phyloP scores from a whole-genome alignment of 2,113 vertebrate species.

The Pipa parva region DNA sequence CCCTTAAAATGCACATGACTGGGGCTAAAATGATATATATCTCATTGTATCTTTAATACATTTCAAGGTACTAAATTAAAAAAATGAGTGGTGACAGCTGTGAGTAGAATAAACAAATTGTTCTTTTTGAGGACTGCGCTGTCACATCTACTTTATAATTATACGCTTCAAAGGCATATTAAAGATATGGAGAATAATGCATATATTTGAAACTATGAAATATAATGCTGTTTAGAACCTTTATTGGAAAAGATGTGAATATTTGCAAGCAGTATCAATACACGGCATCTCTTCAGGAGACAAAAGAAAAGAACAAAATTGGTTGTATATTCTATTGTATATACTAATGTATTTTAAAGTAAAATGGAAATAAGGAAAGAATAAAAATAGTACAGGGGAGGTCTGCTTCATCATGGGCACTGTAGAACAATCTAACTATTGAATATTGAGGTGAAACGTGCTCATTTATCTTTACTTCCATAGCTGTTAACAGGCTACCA shows the following conservation, averaged over 20 bases:
- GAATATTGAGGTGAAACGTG: too few relatives aligned
- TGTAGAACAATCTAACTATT: too few relatives aligned
- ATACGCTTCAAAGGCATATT: conserved; percentile 64
- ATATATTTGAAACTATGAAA: conserved; percentile 52
- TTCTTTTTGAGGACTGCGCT: conserved; percentile 62
- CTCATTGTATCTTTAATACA: conserved; percentile 63
- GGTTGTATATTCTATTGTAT: conserved; percentile 17
- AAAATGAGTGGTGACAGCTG: conserved; percentile 62
- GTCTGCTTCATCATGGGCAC: too few relatives aligned
- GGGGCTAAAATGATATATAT: conserved; percentile 66
- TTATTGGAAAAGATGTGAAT: conserved; percentile 36
- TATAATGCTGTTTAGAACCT: conserved; percentile 42
- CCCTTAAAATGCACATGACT: conserved; percentile 49
- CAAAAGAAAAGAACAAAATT: conserved; percentile 4
- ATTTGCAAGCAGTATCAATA: conserved; percentile 30
- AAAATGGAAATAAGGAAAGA: conserved; percentile 1
- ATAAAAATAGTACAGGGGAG: not conserved
- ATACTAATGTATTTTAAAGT: conserved; percentile 17
- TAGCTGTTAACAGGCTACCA: too few relatives aligned
- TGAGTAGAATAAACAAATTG: conserved; percentile 51
- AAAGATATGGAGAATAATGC: conserved; percentile 62
- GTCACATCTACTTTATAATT: conserved; percentile 77
- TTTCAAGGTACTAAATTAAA: conserved; percentile 66
- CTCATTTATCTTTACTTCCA: too few relatives aligned
- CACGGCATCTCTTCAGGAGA: conserved; percentile 30